Evolutionary conservation across 2,888 invertebrate species (phyloP).

Genomic region (Camponotus fellah): DNA sequence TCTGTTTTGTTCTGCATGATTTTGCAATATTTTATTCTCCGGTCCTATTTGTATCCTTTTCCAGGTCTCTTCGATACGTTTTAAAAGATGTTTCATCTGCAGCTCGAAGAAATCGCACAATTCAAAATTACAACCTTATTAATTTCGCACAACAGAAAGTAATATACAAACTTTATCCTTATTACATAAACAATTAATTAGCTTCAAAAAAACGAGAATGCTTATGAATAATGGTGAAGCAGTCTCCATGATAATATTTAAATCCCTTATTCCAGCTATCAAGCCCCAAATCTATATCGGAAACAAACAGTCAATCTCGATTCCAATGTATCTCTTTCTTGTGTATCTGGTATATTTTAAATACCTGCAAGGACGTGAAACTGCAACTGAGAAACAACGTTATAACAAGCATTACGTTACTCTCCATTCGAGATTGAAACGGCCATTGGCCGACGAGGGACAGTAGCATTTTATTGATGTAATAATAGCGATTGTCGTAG

Average conservation of each 20-base stretch:
- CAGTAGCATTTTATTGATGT: not conserved
- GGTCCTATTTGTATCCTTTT: not conserved
- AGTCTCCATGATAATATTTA: slow-evolving; percentile 36
- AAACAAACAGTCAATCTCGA: not conserved
- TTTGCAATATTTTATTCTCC: slow-evolving; percentile 25
- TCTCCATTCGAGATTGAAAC: slow-evolving; percentile 12
- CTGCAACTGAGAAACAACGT: not conserved
- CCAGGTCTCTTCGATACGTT: slow-evolving; percentile 61
- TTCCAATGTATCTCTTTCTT: not conserved
- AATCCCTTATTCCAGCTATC: slow-evolving; percentile 8
- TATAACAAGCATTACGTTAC: not conserved
- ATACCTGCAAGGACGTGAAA: not conserved
- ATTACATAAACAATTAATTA: slow-evolving; percentile 4
- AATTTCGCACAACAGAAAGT: not conserved
- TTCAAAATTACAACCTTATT: not conserved
- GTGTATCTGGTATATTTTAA: not conserved
- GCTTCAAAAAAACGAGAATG: not conserved
- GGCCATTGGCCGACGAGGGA: slow-evolving; percentile 18
- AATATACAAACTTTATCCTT: slow-evolving; percentile 20
- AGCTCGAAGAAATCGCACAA: slow-evolving; percentile 12
- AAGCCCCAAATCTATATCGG: slow-evolving; percentile 4
- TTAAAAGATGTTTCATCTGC: slow-evolving; percentile 62
- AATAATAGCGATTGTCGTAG: slow-evolving; percentile 30
- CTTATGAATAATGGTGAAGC: not conserved
- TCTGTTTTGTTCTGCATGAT: slow-evolving; percentile 12